Percentiles rank a stretch among this genome's conserved stretches.
Conservation (phyloP, 2,113 vertebrate species). For the Phrynosoma platyrhinos region DNA sequence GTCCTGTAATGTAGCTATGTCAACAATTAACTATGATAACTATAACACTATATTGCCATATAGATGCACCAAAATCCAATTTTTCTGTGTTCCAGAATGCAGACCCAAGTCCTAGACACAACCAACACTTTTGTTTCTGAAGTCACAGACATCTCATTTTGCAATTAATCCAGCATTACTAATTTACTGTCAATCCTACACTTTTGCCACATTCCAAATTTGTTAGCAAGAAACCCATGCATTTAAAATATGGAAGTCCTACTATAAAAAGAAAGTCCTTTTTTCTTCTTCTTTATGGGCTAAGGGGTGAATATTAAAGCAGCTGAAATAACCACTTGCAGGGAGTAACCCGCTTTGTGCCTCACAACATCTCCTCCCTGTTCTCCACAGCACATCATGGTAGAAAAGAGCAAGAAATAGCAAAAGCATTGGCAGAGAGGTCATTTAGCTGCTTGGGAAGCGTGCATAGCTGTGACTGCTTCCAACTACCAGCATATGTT, state of each 20-base stretch:
- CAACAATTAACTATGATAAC: background rate
- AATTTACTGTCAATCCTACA: background rate
- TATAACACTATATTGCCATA: background rate
- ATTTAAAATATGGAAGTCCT: background rate
- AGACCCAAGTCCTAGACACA: background rate
- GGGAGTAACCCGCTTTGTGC: constrained; percentile 13
- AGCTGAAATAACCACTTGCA: constrained; percentile 1
- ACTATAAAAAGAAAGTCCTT: background rate
- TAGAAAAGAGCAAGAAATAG: constrained; percentile 12
- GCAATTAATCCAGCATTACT: background rate
- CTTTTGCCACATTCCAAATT: background rate
- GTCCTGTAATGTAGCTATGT: background rate
- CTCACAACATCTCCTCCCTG: constrained; percentile 6
- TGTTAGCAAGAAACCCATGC: background rate
- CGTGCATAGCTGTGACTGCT: constrained; percentile 9
- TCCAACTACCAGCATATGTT: constrained; percentile 29
- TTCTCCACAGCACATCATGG: background rate
- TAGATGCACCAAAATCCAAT: background rate
- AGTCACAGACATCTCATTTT: background rate
- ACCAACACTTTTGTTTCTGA: background rate
- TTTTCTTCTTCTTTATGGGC: background rate
- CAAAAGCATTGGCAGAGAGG: constrained; percentile 18
- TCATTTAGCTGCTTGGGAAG: constrained; percentile 4
- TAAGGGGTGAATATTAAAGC: background rate
- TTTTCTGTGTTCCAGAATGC: background rate